These are phyloP conservation scores for Trachelus tabidus DNA, from an alignment of 2,888 invertebrate species.

Conservation along the genomic window DNA sequence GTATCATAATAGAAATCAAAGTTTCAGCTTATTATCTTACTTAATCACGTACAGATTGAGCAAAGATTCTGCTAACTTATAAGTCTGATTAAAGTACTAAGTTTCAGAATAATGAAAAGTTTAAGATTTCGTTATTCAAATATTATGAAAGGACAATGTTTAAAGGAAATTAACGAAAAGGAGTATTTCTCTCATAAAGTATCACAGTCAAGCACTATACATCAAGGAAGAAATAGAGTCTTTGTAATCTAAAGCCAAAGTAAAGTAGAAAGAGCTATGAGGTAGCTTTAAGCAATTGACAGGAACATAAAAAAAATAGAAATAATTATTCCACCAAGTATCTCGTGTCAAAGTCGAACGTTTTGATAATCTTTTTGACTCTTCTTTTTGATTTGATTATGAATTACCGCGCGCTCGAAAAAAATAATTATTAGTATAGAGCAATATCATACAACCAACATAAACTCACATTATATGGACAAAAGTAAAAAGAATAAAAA, in stretches of 20 bases:
- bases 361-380: background rate
- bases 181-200: background rate
- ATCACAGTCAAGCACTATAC: background rate
- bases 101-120: background rate
- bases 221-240: background rate
- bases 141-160: background rate
- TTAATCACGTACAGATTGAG: background rate
- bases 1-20: background rate
- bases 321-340: background rate
- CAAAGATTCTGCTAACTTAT: background rate
- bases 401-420: background rate
- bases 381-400: background rate
- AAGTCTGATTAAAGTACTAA: background rate
- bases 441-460: background rate
- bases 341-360: background rate
- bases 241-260: background rate
- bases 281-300: background rate
- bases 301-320: background rate
- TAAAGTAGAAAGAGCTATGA: background rate
- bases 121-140: background rate
- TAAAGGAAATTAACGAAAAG: background rate
- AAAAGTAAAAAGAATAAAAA: background rate
- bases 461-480: background rate
- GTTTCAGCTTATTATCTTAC: background rate
- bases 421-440: background rate